Base-by-base conservation (phyloP, 2,797 vertebrate species). In the Loris lydekkerianus region DNA sequence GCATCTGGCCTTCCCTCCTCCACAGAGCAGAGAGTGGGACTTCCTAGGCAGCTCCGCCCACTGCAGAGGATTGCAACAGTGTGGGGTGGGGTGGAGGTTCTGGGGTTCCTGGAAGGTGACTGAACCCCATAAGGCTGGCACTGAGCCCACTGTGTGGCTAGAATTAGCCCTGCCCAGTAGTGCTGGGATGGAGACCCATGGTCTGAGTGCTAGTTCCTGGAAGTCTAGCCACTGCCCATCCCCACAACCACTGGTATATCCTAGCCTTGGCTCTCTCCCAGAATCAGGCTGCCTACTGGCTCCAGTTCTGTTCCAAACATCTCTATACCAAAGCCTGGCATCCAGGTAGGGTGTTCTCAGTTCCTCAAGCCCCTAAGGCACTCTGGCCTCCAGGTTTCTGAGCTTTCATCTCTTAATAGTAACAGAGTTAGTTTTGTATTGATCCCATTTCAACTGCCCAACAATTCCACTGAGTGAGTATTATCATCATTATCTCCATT, bases 71-170 rank as follows among this genome's bases (percentile, higher is more conserved):
- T 92, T 97, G 84, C 96, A 75, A 95, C 91, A 96, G 76, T 69
- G 63, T 63, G 21, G 56, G 86, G 58, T 61, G 77, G 75, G 86
- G 78, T 43, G 40, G 37, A 58, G 58, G 60, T 75, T 93, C 73
- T 95, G 82, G 53, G 95, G 89, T 97, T 97, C 95, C 96, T 97
- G 96, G 94, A 96, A 97, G 96, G 96, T 97, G 96, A 94, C 61
- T 89, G 95, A 90, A 91, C 85, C 43, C 31, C 75, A n/a, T 17
- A 76, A 61, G 37, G 49, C 72, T 96, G 93, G 94, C 96, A 81
- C 53, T 60, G 56, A 83, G 96, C 97, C 96, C 69, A 72, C 0
- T 61, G 53, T 82, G 86, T 96, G 95, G 84, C 89, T 91, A 78
- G 84, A 86, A 81, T 15, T 5, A 76, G 46, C 82, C 81, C 93